Base-by-base conservation (phyloP, 2,113 vertebrate genomes). In the Ammodytes dubius region DNA sequence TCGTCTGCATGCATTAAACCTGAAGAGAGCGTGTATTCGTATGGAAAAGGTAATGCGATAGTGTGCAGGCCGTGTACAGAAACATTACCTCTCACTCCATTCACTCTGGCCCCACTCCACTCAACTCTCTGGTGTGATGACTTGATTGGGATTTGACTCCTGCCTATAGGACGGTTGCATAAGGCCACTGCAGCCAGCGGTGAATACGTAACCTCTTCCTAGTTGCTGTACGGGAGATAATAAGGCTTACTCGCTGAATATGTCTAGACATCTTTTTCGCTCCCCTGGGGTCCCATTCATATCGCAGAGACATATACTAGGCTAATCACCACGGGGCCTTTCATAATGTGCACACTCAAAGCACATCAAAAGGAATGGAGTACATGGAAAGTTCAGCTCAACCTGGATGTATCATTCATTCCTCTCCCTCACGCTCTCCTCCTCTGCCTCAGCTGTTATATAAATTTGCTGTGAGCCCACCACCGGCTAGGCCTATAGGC, bases 341-440 rank as follows among this genome's bases (percentile, higher is more conserved):
- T 87, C 74, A 84, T 79, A 83, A 80, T 43, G 76, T 69, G 81
- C 91, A 85, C 73, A 83, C 78, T 87, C 81, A 58, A 39, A 67
- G 79, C 59, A 80, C 88, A 88, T 90, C 87, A 91, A 89, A 92
- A 71, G 76, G 81, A 81, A 77, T 68, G 65, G 60, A 81, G 87
- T 78, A 88, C 88, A 73, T 61, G 84, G 68, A 85, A 81, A 88
- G 79, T 90, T 91, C 73, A 87, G 78, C 79, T 87, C 85, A 87
- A 89, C 89, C 84, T 85, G 84, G 63, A 84, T 86, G 82, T 80
- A 90, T 91, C 91, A 77, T 87, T 89, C 89, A 85, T 85, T 83
- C 72, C 71, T 74, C 56, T 35, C 61, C 45, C 75, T 56, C 70
- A 49, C 19, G 42, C 84, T 27, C 77, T 72, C 68, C 69, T 73